Evolutionary conservation across 2,888 invertebrate genomes (phyloP), one percentile per base, ranked within the genome.

Genomic region (Ganaspis brasiliensis): DNA sequence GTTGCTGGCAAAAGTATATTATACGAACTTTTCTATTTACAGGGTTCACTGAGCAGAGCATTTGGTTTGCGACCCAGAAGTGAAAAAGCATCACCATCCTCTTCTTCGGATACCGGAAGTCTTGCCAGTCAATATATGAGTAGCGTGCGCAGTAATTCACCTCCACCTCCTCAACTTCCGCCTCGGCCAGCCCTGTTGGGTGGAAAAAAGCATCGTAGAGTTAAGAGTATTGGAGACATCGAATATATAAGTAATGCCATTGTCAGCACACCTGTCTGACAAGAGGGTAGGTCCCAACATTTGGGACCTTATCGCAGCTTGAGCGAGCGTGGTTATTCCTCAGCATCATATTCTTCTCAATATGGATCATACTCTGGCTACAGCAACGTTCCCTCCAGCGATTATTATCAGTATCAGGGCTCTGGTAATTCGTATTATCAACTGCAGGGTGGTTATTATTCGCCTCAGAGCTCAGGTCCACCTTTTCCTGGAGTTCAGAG

Each of bases 1-100:
- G 10, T 40, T 2, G 12, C 9, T 4, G n/a, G 12, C 9, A 19
- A 19, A 52, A n/a, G 37, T 24, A 45, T n/a, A 14, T 21, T 40
- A 14, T 21, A 8, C 10, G 40, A 4, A 40, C 21, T 40, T 67
- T 45, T 67, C n/a, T 24, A 14, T 40, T 67, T 91, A n/a, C 92
- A 96, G 96, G 96, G 96, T 79, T 96, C 96, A 67, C 92, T 96
- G 90, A 95, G 95, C 78, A 93, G 96, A 78, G 96, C 96, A 3
- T 92, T 96, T 52, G 96, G 96, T 61, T 89, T 94, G 40, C 92
- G 91, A 78, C 90, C 94, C 4, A 93, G 94, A 84, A 93, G 94
- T 76, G 95, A 95, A 73, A 93, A 95, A 77, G 93, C 94, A 0
- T 95, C 95, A 0, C 95, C 95, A 0, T 95, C 95, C 0, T 95